A percentile compares a stretch with the other conserved stretches of the same genome.
These are phyloP conservation scores for Phalanger gymnotis DNA, from an alignment of 2,797 vertebrate species.

Conservation along the genomic window DNA sequence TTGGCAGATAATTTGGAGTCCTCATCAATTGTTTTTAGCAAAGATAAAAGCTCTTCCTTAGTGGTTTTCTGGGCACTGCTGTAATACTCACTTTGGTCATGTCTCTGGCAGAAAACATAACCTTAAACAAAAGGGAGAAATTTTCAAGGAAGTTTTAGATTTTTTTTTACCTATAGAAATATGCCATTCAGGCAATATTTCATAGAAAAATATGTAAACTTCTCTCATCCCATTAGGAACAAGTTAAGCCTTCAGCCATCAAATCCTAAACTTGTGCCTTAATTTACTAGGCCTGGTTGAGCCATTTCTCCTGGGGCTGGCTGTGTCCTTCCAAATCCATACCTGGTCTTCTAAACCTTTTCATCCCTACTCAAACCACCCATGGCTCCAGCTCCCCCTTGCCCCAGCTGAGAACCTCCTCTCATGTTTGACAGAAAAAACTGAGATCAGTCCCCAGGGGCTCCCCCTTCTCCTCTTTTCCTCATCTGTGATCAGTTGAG, in stretches of 20 bases:
- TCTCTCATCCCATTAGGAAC: constrained; percentile 37
- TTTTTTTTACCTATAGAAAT: constrained; percentile 47
- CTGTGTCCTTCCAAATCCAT: background rate
- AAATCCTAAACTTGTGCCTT: background rate
- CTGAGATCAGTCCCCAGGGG: background rate
- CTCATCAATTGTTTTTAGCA: constrained; percentile 92
- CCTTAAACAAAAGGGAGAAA: constrained; percentile 83
- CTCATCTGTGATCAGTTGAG: background rate
- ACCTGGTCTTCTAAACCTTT: background rate
- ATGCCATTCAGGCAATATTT: background rate
- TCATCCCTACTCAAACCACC: background rate
- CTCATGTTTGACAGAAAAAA: background rate
- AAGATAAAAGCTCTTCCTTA: constrained; percentile 90
- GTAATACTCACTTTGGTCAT: constrained; percentile 86
- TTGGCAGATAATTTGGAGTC: constrained; percentile 91
- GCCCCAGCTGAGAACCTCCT: background rate
- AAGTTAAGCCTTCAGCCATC: constrained; percentile 1
- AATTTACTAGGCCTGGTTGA: constrained; percentile 20
- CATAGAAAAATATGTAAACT: background rate
- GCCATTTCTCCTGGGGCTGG: background rate
- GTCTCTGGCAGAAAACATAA: constrained; percentile 89
- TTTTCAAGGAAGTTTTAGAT: constrained; percentile 51
- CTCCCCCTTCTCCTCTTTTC: background rate
- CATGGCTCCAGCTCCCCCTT: background rate
- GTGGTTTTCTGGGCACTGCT: constrained; percentile 89